Percentiles rank a stretch among this genome's conserved stretches.
Evolutionary conservation across 2,888 invertebrate genomes (phyloP).

Genomic region (Tetragnatha montana): DNA sequence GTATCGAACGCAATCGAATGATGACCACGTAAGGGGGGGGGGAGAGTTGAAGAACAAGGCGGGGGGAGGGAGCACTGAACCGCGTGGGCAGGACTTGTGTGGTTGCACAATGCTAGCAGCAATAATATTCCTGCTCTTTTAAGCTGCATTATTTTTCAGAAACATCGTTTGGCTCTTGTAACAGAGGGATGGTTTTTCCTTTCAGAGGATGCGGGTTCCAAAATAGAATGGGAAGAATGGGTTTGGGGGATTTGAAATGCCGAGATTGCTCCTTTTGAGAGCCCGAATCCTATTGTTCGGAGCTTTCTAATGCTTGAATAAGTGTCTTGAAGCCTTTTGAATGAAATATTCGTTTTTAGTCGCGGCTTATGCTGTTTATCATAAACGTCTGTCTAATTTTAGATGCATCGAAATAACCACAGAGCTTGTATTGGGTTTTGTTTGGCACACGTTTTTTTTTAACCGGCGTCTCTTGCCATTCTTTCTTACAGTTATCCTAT

Average conservation of each 20-base stretch:
- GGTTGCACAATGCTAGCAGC: conserved; percentile 13
- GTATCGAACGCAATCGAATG: conserved; percentile 44
- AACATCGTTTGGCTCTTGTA: not conserved
- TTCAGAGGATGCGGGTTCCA: not conserved
- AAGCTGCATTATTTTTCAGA: not conserved
- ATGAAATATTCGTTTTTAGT: not conserved
- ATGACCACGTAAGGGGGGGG: not conserved
- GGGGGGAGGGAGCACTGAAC: conserved; percentile 43
- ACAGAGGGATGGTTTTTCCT: not conserved
- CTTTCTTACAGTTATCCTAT: no score
- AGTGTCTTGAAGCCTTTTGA: not conserved
- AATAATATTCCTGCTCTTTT: conserved; percentile 6
- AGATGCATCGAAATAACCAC: no score
- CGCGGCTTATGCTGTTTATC: no score
- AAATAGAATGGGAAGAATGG: not conserved
- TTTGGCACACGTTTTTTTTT: no score
- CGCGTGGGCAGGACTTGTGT: conserved; percentile 17
- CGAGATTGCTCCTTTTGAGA: not conserved
- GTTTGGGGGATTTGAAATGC: not conserved
- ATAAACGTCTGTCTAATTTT: no score
- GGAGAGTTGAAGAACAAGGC: conserved; percentile 48
- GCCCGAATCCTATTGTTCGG: not conserved
- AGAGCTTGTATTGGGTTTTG: no score
- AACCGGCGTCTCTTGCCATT: no score
- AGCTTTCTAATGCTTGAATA: not conserved